Evolutionary conservation across 35 echinoderm and acorn worm genomes (phyloP).

Genomic region (Amphiura filiformis): DNA sequence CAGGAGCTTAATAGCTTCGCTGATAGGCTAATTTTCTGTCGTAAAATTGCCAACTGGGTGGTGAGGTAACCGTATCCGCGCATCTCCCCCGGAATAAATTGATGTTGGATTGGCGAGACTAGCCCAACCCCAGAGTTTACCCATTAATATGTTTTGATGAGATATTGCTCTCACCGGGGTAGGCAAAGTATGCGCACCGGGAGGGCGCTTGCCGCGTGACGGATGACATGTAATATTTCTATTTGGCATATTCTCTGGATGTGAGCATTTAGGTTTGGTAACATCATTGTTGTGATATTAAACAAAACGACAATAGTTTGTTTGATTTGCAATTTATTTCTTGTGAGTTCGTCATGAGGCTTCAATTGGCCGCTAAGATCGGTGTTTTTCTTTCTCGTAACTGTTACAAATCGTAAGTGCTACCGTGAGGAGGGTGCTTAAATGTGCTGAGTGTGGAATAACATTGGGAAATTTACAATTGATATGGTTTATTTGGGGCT

Average conservation of each 20-base stretch:
- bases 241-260: neutral
- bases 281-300: constrained; percentile 4
- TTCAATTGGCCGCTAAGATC: neutral
- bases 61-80: neutral
- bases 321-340: constrained; percentile 13
- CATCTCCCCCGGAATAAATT: constrained; percentile 1
- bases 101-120: neutral
- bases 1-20: neutral
- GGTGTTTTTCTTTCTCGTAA: neutral
- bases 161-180: neutral
- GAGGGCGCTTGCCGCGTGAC: neutral
- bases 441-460: no score
- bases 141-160: constrained; percentile 3
- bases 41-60: neutral
- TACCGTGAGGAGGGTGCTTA: neutral
- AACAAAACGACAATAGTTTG: neutral
- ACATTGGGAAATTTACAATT: no score
- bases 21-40: neutral
- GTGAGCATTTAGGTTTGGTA: neutral
- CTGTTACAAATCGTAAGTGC: neutral
- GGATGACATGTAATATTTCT: neutral
- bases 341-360: neutral
- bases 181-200: neutral
- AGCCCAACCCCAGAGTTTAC: neutral
- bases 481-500: no score